Percentiles rank a stretch among this genome's conserved stretches.
Evolutionary conservation across 1,140 invertebrate genomes (phyloP).

Genomic region (Littorina saxatilis): DNA sequence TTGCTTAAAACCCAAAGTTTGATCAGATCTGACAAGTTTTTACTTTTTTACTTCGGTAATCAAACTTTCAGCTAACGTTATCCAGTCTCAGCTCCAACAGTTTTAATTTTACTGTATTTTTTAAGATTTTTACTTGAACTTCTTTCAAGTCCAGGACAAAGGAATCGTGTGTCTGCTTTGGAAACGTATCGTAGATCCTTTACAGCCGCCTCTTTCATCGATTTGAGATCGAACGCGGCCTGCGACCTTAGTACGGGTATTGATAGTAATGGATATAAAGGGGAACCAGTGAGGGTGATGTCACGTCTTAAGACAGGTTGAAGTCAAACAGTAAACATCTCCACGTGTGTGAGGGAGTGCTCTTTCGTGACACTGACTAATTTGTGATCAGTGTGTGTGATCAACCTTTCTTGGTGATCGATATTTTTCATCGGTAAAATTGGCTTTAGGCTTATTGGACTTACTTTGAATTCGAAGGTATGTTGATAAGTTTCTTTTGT

Average conservation of each 20-base stretch:
- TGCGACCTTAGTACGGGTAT: neutral
- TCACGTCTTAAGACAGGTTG: neutral
- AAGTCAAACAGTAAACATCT: neutral
- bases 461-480: neutral
- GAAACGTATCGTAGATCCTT: neutral
- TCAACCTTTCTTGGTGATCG: neutral
- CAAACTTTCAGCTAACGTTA: neutral
- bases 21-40: neutral
- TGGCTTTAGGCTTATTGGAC: neutral
- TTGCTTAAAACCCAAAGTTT: neutral
- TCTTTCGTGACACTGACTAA: neutral
- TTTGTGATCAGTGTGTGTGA: neutral
- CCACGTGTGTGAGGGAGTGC: too few species aligned
- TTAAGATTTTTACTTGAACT: neutral
- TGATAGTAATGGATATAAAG: neutral
- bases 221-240: constrained; percentile 17
- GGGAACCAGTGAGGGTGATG: neutral
- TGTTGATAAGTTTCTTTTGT: neutral
- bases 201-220: neutral
- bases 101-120: neutral
- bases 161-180: neutral
- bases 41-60: neutral
- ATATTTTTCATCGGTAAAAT: neutral
- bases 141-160: neutral
- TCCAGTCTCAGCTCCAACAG: neutral